phyloP scores from a whole-genome alignment of 2,797 vertebrate genomes.

The Cyclura pinguis region DNA sequence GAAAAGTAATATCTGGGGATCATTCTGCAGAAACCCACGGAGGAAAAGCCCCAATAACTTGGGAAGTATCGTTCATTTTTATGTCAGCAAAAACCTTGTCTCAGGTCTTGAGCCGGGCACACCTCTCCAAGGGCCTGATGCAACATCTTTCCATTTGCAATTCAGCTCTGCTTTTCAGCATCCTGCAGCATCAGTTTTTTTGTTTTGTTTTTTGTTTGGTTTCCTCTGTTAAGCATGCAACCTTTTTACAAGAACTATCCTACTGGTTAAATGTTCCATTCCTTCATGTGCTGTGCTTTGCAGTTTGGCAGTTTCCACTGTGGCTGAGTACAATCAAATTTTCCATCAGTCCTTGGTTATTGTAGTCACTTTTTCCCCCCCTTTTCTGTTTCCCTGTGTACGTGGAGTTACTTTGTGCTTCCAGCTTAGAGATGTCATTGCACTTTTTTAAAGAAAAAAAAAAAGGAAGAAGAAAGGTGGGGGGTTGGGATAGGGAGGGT shows the following conservation, averaged over 20 bases:
- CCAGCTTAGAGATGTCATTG: conserved; percentile 79
- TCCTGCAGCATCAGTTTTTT: conserved; percentile 66
- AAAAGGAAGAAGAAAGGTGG: conserved; percentile 63
- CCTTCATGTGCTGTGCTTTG: conserved; percentile 81
- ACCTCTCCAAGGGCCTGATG: conserved; percentile 71
- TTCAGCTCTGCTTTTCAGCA: conserved; percentile 78
- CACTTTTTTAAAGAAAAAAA: conserved; percentile 75
- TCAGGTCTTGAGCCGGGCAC: conserved; percentile 66
- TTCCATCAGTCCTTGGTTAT: conserved; percentile 76
- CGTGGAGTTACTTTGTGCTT: conserved; percentile 74
- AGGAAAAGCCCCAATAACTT: conserved; percentile 63
- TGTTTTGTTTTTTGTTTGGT: conserved; percentile 60
- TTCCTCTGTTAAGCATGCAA: conserved; percentile 83
- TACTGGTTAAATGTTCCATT: conserved; percentile 80
- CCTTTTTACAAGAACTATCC: conserved; percentile 76
- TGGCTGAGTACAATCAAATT: conserved; percentile 83
- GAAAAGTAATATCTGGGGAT: conserved; percentile 62
- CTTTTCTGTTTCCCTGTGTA: conserved; percentile 64
- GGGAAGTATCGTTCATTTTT: conserved; percentile 54
- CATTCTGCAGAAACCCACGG: conserved; percentile 73
- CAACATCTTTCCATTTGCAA: conserved; percentile 78
- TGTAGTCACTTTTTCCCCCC: conserved; percentile 79
- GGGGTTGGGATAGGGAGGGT: too few relatives aligned
- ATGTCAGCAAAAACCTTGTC: conserved; percentile 69
- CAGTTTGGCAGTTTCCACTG: conserved; percentile 77